Conservation (phyloP, 2,113 vertebrate genomes). For the Sinosuthora webbiana region DNA sequence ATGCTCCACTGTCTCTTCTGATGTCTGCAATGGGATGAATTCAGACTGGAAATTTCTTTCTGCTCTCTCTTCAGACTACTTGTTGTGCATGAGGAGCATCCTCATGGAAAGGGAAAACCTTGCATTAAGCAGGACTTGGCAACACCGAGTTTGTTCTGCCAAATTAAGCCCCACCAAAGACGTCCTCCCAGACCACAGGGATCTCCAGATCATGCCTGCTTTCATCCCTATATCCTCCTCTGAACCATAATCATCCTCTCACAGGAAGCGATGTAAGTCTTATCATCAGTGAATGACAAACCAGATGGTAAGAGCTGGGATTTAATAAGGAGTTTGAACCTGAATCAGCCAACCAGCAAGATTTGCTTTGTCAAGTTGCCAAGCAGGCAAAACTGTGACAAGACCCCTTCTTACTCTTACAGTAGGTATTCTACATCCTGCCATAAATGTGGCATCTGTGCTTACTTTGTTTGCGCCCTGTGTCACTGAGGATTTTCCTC, state of each 20-base stretch:
- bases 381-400: background rate
- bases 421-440: background rate
- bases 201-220: background rate
- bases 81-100: fast-evolving
- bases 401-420: background rate
- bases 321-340: background rate
- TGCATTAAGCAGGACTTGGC: background rate
- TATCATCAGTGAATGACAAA: background rate
- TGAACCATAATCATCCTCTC: background rate
- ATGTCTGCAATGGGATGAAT: background rate
- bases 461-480: fast-evolving
- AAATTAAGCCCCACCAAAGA: background rate
- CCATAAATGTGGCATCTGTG: fast-evolving
- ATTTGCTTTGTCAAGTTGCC: background rate
- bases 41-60: background rate
- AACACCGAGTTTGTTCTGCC: background rate
- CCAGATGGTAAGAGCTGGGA: background rate
- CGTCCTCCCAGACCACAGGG: background rate
- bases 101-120: background rate
- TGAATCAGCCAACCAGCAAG: background rate
- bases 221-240: background rate
- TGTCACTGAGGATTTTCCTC: fast-evolving
- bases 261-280: fast-evolving
- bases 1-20: background rate
- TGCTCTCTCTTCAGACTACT: background rate